phyloP scores from a whole-genome alignment of 2,888 invertebrate genomes.

The Drosophila cognata region DNA sequence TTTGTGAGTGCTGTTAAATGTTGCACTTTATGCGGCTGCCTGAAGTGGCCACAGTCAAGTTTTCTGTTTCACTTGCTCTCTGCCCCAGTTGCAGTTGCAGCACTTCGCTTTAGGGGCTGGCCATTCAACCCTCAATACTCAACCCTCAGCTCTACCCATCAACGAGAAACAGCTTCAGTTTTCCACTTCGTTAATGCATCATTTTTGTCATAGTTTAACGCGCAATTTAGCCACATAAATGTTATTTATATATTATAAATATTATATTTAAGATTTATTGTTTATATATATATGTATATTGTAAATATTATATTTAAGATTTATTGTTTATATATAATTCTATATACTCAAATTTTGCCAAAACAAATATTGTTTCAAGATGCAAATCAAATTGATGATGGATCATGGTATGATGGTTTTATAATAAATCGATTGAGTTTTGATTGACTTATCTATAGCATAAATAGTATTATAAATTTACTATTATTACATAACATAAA shows the following conservation, averaged over 20 bases:
- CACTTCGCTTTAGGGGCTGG: slow-evolving; percentile 4
- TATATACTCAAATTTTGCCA: too few relatives aligned
- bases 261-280: not conserved
- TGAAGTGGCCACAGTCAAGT: slow-evolving; percentile 33
- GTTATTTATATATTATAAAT: not conserved
- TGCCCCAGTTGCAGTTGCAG: slow-evolving; percentile 35
- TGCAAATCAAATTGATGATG: not conserved
- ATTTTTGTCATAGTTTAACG: not conserved
- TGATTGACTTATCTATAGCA: not conserved
- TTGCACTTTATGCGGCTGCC: slow-evolving; percentile 40
- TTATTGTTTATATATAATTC: too few relatives aligned
- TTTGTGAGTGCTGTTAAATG: slow-evolving; percentile 50
- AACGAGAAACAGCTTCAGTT: not conserved
- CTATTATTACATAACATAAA: too few relatives aligned
- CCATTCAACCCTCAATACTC: slow-evolving; percentile 12
- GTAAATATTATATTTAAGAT: too few relatives aligned
- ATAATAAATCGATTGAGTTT: not conserved
- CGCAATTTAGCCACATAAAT: not conserved
- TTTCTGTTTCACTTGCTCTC: slow-evolving; percentile 35
- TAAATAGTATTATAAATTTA: not conserved
- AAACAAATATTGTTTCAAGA: not conserved
- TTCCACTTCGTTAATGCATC: not conserved
- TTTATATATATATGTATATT: too few relatives aligned
- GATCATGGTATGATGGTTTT: not conserved
- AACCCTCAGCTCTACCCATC: not conserved